phyloP scores from a whole-genome alignment of 2,888 invertebrate species.

The Teleiodes luculella region DNA sequence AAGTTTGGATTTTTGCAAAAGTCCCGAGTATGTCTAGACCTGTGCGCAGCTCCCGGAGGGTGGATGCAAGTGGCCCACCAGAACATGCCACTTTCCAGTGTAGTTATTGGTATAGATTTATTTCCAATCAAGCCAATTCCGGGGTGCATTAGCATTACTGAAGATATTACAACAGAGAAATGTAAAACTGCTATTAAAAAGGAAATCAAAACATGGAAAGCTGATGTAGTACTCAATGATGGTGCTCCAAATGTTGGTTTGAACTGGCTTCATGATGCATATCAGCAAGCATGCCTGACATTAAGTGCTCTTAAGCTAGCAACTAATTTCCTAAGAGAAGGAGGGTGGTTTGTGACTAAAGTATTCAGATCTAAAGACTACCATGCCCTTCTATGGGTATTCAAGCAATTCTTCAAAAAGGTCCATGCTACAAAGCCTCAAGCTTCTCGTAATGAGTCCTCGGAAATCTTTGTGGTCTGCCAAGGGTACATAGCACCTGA shows the following conservation, averaged over 20 bases:
- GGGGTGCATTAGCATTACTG: constrained; percentile 92
- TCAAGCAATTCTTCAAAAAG: constrained; percentile 97
- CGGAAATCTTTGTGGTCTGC: constrained; percentile 99
- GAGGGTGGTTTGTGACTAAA: constrained; percentile 99
- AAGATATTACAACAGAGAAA: constrained; percentile 98
- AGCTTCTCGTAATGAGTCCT: constrained; percentile 98
- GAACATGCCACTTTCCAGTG: constrained; percentile 97
- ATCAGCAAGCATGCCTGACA: constrained; percentile 93
- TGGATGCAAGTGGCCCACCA: constrained; percentile 99
- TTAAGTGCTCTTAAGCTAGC: constrained; percentile 96
- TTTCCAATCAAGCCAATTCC: constrained; percentile 93
- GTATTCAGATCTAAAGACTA: constrained; percentile 99
- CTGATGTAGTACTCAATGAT: constrained; percentile 97
- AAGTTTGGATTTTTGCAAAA: constrained; percentile 98
- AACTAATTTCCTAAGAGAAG: constrained; percentile 90
- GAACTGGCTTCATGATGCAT: constrained; percentile 98
- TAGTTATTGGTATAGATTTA: constrained; percentile 97
- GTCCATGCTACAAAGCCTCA: constrained; percentile 99
- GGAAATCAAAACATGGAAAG: constrained; percentile 97
- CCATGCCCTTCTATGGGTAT: constrained; percentile 94
- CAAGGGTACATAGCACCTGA: constrained; percentile 95
- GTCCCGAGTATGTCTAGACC: constrained; percentile 96
- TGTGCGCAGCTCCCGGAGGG: constrained; percentile 99
- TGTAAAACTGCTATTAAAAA: constrained; percentile 88
- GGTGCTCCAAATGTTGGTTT: constrained; percentile 98